Conservation (phyloP, 2,888 invertebrate species). For the Exocentrus adspersus region DNA sequence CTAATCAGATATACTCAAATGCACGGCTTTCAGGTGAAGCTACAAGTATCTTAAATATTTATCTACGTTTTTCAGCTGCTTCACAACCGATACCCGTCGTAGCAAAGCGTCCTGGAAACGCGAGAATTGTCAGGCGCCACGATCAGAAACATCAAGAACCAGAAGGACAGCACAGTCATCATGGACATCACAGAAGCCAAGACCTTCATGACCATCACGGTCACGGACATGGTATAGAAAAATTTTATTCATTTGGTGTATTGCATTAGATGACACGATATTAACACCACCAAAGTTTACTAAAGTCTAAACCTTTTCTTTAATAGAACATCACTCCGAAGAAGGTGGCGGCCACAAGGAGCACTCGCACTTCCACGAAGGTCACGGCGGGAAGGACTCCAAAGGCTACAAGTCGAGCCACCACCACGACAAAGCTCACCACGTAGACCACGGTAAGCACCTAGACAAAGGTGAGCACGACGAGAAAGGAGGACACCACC, state of each 20-base stretch:
- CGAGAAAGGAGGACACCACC: slow-evolving; percentile 72
- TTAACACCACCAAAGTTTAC: no score
- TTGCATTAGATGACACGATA: no score
- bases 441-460: slow-evolving; percentile 79
- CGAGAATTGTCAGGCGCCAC: no score
- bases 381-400: slow-evolving; percentile 78
- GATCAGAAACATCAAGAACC: not conserved
- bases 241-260: no score
- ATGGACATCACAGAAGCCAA: not conserved
- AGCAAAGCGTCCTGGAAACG: no score
- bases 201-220: not conserved
- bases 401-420: slow-evolving; percentile 66
- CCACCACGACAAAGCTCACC: slow-evolving; percentile 80
- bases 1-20: no score
- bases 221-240: not conserved
- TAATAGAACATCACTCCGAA: slow-evolving; percentile 54
- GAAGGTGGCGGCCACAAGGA: slow-evolving; percentile 75
- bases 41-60: no score
- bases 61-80: no score
- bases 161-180: not conserved
- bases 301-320: no score
- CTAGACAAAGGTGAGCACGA: slow-evolving; percentile 71
- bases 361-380: slow-evolving; percentile 69
- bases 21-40: no score
- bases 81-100: no score